phyloP scores from a whole-genome alignment of 1,140 invertebrate genomes.

The Lucilia cuprina region DNA sequence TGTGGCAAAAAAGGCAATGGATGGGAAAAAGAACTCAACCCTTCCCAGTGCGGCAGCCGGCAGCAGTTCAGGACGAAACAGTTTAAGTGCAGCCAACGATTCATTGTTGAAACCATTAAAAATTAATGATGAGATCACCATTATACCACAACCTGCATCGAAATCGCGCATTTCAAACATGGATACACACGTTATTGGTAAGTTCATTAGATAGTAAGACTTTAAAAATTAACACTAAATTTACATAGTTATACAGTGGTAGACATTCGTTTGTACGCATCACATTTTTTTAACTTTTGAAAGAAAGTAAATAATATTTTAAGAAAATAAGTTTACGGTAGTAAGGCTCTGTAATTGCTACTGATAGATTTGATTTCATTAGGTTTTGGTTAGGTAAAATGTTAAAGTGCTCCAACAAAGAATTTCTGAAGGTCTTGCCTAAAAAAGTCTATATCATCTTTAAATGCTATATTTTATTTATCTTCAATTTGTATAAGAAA shows the following conservation, averaged over 20 bases:
- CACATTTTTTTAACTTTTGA: no score
- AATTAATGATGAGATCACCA: conserved; percentile 92
- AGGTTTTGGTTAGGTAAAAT: no score
- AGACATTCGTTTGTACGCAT: no score
- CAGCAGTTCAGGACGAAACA: conserved; percentile 45
- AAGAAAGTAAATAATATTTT: no score
- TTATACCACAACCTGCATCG: conserved; percentile 82
- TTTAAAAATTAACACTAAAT: background rate
- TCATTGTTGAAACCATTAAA: conserved; percentile 83
- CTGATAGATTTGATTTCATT: no score
- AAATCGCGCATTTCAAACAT: conserved; percentile 61
- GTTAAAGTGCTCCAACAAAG: no score
- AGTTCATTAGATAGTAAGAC: conserved; percentile 29
- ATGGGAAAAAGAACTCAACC: conserved; percentile 70
- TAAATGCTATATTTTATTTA: no score
- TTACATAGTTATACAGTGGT: background rate
- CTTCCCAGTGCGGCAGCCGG: conserved; percentile 44
- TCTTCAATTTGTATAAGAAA: no score
- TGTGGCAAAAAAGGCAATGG: conserved; percentile 80
- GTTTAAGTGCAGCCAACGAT: conserved; percentile 63
- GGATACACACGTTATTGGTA: conserved; percentile 62
- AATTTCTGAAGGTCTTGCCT: no score
- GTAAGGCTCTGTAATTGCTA: no score
- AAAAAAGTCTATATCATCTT: no score
- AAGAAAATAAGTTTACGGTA: no score